These are phyloP conservation scores for Acestrorhynchus altus DNA, from an alignment of 2,797 vertebrate genomes.

Conservation along the genomic window DNA sequence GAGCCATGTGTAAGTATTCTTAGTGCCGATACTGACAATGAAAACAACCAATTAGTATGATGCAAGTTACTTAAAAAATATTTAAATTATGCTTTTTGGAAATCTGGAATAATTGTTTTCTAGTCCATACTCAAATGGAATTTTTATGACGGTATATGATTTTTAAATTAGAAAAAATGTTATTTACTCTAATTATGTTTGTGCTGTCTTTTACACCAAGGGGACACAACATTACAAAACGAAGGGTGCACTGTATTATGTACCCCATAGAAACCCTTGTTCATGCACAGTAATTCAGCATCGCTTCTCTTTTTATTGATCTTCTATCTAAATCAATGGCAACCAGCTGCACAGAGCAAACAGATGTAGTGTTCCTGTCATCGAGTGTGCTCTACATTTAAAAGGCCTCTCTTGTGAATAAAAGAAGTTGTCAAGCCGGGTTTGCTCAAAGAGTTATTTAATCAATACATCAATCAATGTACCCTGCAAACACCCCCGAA, in stretches of 20 bases:
- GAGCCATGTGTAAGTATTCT: too few relatives aligned
- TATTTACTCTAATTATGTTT: too few relatives aligned
- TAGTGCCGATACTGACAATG: too few relatives aligned
- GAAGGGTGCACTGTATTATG: background rate
- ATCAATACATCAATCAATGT: conserved; percentile 5
- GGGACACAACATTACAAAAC: background rate
- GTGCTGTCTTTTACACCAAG: background rate
- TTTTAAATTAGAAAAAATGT: too few relatives aligned
- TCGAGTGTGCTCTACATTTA: background rate
- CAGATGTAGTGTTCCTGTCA: background rate
- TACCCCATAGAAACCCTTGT: background rate
- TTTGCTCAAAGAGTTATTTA: background rate
- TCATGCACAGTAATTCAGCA: background rate
- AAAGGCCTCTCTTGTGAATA: conserved; percentile 8
- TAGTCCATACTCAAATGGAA: too few relatives aligned
- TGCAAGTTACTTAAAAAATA: too few relatives aligned
- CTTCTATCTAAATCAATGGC: conserved; percentile 1
- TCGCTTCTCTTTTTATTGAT: conserved; percentile 5
- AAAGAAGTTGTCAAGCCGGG: background rate
- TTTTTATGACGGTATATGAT: too few relatives aligned
- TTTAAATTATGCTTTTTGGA: too few relatives aligned
- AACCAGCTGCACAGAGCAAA: conserved; percentile 10
- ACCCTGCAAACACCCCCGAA: background rate
- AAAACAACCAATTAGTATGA: too few relatives aligned
- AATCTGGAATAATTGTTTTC: too few relatives aligned